Evolutionary conservation across 2,113 vertebrate species (phyloP).

Genomic region (Sialia sialis): DNA sequence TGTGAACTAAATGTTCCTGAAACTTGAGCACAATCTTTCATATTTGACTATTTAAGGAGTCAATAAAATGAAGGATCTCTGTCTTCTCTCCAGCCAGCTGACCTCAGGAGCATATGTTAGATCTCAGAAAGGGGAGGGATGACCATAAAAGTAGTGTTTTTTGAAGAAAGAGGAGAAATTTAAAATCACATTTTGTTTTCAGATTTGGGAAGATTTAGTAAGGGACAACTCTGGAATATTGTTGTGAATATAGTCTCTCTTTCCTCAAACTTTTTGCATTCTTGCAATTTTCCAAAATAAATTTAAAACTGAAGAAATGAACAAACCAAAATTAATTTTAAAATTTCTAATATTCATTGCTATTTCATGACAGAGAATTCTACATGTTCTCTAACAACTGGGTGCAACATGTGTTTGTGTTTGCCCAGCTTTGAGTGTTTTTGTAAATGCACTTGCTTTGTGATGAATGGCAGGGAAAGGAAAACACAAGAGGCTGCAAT

Average conservation of each 20-base stretch:
- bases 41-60: constrained; percentile 33
- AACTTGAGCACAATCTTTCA: not conserved
- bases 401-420: not conserved
- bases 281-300: not conserved
- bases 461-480: not conserved
- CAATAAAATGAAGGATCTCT: constrained; percentile 42
- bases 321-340: not conserved
- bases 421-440: not conserved
- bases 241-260: not conserved
- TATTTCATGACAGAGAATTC: not conserved
- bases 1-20: constrained; percentile 43
- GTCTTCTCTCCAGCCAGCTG: constrained; percentile 24
- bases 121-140: not conserved
- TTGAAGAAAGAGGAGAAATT: not conserved
- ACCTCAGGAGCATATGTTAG: not conserved
- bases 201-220: not conserved
- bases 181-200: not conserved
- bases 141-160: not conserved
- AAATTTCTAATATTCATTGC: not conserved
- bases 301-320: not conserved
- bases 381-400: not conserved
- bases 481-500: not conserved
- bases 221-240: not conserved
- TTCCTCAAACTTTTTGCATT: not conserved
- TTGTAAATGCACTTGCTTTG: not conserved